Evolutionary conservation across 1,140 invertebrate genomes (phyloP).

Genomic region (Manduca sexta): DNA sequence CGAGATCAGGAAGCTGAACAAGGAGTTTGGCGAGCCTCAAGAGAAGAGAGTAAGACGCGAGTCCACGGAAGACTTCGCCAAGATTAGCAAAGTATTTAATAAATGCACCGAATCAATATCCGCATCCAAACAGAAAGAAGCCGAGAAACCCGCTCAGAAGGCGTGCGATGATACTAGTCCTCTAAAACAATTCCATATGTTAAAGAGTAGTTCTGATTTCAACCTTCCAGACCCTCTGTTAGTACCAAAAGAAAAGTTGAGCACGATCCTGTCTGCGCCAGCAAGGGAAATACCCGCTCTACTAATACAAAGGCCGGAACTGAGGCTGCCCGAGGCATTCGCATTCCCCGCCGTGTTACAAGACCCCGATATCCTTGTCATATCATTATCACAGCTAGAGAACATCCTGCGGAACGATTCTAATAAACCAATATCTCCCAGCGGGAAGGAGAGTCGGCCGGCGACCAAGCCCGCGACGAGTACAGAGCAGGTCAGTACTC

Average conservation of each 20-base stretch:
- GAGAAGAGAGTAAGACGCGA: constrained; percentile 74
- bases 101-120: constrained; percentile 49
- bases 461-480: constrained; percentile 64
- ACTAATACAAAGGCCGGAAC: constrained; percentile 79
- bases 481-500: constrained; percentile 27
- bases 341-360: constrained; percentile 80
- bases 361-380: constrained; percentile 85
- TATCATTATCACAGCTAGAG: constrained; percentile 84
- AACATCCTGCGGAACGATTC: constrained; percentile 77
- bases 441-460: constrained; percentile 52
- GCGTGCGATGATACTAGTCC: constrained; percentile 76
- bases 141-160: constrained; percentile 38
- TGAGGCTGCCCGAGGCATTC: constrained; percentile 81
- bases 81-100: constrained; percentile 60
- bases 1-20: constrained; percentile 69
- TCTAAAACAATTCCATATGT: constrained; percentile 80
- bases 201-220: constrained; percentile 80
- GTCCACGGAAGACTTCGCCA: constrained; percentile 52
- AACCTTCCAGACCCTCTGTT: constrained; percentile 86
- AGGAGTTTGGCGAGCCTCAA: constrained; percentile 73
- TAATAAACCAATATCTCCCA: constrained; percentile 55
- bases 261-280: constrained; percentile 80
- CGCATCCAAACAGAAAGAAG: constrained; percentile 33
- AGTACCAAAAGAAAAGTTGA: constrained; percentile 83
- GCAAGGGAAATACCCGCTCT: constrained; percentile 84